Evolutionary conservation across 2,888 invertebrate genomes (phyloP).

Genomic region (Erebia ligea): DNA sequence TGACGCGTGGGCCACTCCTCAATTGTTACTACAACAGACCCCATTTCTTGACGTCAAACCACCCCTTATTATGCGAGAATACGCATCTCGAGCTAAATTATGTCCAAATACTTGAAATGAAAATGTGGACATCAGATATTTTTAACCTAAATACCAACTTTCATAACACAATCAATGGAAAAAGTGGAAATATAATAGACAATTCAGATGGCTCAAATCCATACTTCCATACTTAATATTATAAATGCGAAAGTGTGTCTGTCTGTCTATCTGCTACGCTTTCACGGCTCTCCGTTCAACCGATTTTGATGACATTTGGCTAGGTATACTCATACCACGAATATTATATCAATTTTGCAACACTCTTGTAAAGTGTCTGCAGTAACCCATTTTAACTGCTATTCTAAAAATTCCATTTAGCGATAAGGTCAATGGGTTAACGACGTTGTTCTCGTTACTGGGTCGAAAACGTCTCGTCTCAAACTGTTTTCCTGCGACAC

Average conservation of each 20-base stretch:
- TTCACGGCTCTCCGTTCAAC: no score
- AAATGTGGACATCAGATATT: neutral
- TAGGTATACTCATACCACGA: neutral
- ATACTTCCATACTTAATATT: no score
- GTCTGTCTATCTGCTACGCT: no score
- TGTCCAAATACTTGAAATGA: neutral
- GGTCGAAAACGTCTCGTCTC: conserved; percentile 27
- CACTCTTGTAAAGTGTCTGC: conserved; percentile 10
- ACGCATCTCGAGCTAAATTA: conserved; percentile 29
- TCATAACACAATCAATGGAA: no score
- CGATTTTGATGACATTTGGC: no score
- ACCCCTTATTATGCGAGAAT: conserved; percentile 50
- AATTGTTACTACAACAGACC: conserved; percentile 52
- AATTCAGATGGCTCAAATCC: no score
- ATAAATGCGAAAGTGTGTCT: no score
- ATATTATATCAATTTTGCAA: conserved; percentile 15
- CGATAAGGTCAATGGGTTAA: conserved; percentile 50
- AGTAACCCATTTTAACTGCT: conserved; percentile 20
- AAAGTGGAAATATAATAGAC: no score
- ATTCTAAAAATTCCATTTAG: conserved; percentile 27
- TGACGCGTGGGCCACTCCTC: conserved; percentile 74
- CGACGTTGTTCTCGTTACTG: conserved; percentile 36
- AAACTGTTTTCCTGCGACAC: conserved; percentile 33
- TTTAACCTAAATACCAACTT: no score
- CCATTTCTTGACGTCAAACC: conserved; percentile 63